Base-by-base conservation (phyloP, 1,140 invertebrate species). In the Gonioctena quinquepunctata region DNA sequence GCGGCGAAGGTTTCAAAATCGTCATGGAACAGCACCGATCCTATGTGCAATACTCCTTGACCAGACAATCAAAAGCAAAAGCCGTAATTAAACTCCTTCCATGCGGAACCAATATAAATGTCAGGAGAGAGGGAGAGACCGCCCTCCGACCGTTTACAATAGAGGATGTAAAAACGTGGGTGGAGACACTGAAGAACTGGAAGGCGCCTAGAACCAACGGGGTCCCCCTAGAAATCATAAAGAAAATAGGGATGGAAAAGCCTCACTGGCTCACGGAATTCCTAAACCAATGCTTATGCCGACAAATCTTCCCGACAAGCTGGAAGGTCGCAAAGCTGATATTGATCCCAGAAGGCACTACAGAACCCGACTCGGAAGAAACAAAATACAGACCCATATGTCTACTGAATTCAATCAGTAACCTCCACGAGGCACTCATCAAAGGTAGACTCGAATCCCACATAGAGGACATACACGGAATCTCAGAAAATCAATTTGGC, bases 201-300 rank as follows among this genome's bases (percentile, higher is more conserved):
- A 66, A 57, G 28, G 63, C 69, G 13, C 63, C 69, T 13, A 54
- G 62, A 48, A 28, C 57, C 21, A 48, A 71, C 26, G 33, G 57
- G 48, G 66, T 71, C n/a, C 27, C 69, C 5, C 11, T 21, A 11
- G 64, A 71, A 19, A 27, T 25, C 16, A 8, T 67, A 22, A 62
- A 56, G 23, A 59, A 42, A 42, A 16, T 3, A 13, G 8, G 8
- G 16, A 7, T 2, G 6, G 18, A 13, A 16, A 8, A 52, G 7
- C 50, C 0, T 7, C 6, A 52, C 8, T 13, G 0, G 16, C 8
- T 19, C 50, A 8, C 16, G 8, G 50, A 6, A 52, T 13, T 52
- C 7, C 4, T 52, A 7, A 52, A 52, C 50, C 8, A 52, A 8
- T 7, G 2, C 11, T 16, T 52, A 8, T 52, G 11, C 8, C 8